Base-by-base conservation (phyloP, 2,113 vertebrate genomes). In the Setophaga petechia region DNA sequence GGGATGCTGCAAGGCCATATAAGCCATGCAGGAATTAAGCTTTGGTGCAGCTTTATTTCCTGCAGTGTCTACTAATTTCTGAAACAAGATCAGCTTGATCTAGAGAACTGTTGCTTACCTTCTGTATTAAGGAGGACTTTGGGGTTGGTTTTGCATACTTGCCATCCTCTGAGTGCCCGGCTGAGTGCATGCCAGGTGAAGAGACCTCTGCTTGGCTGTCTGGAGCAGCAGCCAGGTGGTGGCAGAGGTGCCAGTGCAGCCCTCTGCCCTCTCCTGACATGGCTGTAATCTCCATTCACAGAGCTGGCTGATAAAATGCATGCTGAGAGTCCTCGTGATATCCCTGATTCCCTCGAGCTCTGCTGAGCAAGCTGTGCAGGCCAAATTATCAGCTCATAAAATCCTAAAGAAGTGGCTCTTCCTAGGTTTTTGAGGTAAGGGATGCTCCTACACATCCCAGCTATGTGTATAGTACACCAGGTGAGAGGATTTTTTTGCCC, bases 311-410 rank as follows among this genome's bases (percentile, higher is more conserved):
- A 33, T 54, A 24, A 71, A 81, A 63, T 17, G 10, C 1, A 6
- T 12, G 1, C 31, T 12, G 23, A 55, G 35, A 39, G 30, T 46
- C n/a, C 41, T 83, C 0, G 0, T 43, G 49, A 4, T 67, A 23
- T 10, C 2, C 2, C 23, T 3, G 1, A 9, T 47, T 86, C 46
- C 61, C 59, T 71, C 0, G 0, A 65, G 24, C 39, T 43, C 39
- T 39, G 43, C 47, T 35, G 41, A 86, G 41, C n/a, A 54, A 66
- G 35, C 33, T 75, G 35, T 49, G 30, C 46, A 67, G 47, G 24
- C 55, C 20, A 57, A 73, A 58, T 81, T 33, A 44, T 21, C 23
- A 57, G 18, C 39, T 82, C 30, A 24, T 33, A 51, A 67, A 76
- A 75, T 21, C 37, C 37, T 66, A 7, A 44, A 62, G 51, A 52